Conservation (phyloP, 2,113 vertebrate genomes). For the Leptobrachium leishanense region DNA sequence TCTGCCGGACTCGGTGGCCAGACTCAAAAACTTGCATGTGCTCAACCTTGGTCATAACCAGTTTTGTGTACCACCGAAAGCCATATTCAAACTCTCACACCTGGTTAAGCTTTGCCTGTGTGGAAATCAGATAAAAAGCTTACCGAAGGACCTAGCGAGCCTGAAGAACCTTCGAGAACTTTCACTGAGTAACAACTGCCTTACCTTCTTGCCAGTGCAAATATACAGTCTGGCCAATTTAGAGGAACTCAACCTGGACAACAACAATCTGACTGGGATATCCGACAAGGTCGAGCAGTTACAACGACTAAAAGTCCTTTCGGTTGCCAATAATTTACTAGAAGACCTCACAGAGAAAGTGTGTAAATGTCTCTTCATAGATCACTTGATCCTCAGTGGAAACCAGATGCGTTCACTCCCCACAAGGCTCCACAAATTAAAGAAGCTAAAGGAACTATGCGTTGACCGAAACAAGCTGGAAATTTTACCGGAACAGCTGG, state of each 20-base stretch:
- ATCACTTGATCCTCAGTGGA: slow-evolving; percentile 55
- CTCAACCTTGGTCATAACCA: slow-evolving; percentile 57
- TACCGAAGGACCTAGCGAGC: slow-evolving; percentile 61
- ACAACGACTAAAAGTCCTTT: slow-evolving; percentile 59
- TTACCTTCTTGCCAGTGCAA: slow-evolving; percentile 62
- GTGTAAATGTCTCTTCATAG: slow-evolving; percentile 53
- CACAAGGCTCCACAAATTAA: slow-evolving; percentile 56
- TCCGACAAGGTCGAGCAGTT: slow-evolving; percentile 60
- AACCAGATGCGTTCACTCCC: slow-evolving; percentile 60
- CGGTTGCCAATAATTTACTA: slow-evolving; percentile 63
- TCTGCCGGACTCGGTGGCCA: slow-evolving; percentile 50
- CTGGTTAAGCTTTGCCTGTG: slow-evolving; percentile 56
- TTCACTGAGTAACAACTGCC: slow-evolving; percentile 59
- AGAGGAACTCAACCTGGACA: slow-evolving; percentile 55
- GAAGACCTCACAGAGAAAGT: slow-evolving; percentile 56
- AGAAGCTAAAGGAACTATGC: slow-evolving; percentile 57
- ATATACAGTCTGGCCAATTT: slow-evolving; percentile 59
- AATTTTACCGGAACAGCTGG: slow-evolving; percentile 55
- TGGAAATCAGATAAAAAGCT: slow-evolving; percentile 61
- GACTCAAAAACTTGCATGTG: slow-evolving; percentile 54
- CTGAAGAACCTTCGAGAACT: slow-evolving; percentile 55
- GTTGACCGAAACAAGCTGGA: slow-evolving; percentile 59
- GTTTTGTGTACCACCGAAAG: slow-evolving; percentile 59
- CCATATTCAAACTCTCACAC: slow-evolving; percentile 60
- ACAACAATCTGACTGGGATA: slow-evolving; percentile 63